Percentiles rank a stretch among this genome's conserved stretches.
phyloP scores from a whole-genome alignment of 2,888 invertebrate genomes.

The Tachina grossa region DNA sequence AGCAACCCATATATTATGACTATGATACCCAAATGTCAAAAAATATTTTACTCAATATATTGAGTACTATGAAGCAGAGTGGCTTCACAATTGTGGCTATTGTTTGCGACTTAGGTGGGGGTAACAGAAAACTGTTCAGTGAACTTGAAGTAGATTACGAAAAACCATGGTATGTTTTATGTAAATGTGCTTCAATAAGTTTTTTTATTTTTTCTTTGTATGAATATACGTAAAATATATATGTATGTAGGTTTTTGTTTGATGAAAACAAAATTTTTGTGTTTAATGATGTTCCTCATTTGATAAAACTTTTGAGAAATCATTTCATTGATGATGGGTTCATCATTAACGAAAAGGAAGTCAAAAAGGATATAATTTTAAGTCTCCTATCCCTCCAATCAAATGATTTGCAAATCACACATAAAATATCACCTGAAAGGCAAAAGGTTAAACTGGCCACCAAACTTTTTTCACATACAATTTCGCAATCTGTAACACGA shows the following conservation, averaged over 20 bases:
- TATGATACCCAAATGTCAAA: slow-evolving; percentile 63
- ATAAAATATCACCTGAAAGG: slow-evolving; percentile 38
- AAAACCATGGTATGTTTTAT: slow-evolving; percentile 43
- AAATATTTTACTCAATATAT: slow-evolving; percentile 46
- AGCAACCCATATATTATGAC: slow-evolving; percentile 66
- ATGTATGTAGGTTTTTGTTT: neutral
- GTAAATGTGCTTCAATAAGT: neutral
- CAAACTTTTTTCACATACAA: slow-evolving; percentile 44
- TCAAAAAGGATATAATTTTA: slow-evolving; percentile 48
- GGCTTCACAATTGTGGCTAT: slow-evolving; percentile 58
- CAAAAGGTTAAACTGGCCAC: slow-evolving; percentile 47
- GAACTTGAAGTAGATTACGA: slow-evolving; percentile 39
- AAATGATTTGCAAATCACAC: slow-evolving; percentile 27
- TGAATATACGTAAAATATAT: neutral
- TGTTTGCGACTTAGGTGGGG: slow-evolving; percentile 58
- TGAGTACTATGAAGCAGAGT: slow-evolving; percentile 28
- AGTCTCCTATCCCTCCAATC: slow-evolving; percentile 35
- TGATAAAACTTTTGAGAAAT: slow-evolving; percentile 63
- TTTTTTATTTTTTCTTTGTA: neutral
- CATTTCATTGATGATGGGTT: slow-evolving; percentile 66
- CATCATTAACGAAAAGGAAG: slow-evolving; percentile 43
- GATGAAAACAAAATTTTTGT: slow-evolving; percentile 53
- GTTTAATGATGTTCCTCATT: slow-evolving; percentile 63
- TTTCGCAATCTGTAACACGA: slow-evolving; percentile 28
- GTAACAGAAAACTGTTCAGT: slow-evolving; percentile 48